Conservation (phyloP, 2,888 invertebrate species). For the Cephus spinipes region DNA sequence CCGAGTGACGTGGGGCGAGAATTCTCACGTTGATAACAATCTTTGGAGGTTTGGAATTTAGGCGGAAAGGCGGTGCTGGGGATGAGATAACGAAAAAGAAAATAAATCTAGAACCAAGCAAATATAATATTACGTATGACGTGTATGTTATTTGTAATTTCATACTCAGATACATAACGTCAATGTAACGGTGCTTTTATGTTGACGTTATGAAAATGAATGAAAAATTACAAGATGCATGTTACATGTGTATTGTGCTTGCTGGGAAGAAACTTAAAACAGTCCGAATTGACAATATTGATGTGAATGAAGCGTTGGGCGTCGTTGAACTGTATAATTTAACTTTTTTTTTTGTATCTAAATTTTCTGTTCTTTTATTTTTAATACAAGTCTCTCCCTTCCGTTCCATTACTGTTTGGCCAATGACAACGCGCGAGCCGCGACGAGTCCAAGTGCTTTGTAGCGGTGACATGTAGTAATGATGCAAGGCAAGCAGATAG, state of each 20-base stretch:
- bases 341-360: background rate
- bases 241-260: conserved; percentile 13
- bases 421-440: background rate
- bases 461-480: background rate
- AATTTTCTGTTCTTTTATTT: background rate
- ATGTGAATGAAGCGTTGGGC: conserved; percentile 40
- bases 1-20: too few species aligned
- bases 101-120: background rate
- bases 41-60: too few species aligned
- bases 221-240: conserved; percentile 15
- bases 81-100: background rate
- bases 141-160: too few species aligned
- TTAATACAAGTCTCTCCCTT: background rate
- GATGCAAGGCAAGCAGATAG: background rate
- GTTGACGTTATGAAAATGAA: too few species aligned
- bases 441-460: background rate
- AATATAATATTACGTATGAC: too few species aligned
- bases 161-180: too few species aligned
- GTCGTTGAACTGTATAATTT: conserved; percentile 22
- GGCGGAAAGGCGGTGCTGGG: too few species aligned
- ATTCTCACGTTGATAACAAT: too few species aligned
- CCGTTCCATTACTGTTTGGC: background rate
- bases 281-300: conserved; percentile 58
- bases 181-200: too few species aligned
- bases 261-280: conserved; percentile 12